A percentile compares a stretch with the other conserved stretches of the same genome.
Evolutionary conservation across 2,797 vertebrate species (phyloP).

Genomic region (Lindbergichthys nudifrons): DNA sequence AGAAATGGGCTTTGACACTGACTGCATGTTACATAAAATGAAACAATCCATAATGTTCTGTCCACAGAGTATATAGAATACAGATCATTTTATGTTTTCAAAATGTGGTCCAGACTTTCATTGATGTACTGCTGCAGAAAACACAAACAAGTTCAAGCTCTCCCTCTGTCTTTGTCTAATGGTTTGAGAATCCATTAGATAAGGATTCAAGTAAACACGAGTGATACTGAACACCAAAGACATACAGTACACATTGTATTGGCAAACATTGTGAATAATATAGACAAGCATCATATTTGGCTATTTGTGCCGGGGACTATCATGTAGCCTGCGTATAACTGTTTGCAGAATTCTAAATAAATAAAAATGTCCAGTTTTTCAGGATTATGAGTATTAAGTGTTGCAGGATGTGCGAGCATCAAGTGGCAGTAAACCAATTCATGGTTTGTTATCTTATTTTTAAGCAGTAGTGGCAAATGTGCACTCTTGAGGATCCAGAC

Average conservation of each 20-base stretch:
- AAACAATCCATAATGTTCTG: slow-evolving; percentile 32
- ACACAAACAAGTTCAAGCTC: not conserved
- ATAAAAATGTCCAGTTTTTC: no score
- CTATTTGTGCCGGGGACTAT: not conserved
- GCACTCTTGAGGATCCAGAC: not conserved
- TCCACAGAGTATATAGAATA: slow-evolving; percentile 8
- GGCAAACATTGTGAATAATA: not conserved
- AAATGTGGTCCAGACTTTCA: not conserved
- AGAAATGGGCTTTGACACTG: slow-evolving; percentile 8
- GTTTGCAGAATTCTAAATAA: not conserved
- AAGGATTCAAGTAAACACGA: not conserved
- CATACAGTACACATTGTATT: not conserved
- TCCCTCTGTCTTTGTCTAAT: not conserved
- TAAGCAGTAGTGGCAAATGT: not conserved
- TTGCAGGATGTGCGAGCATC: not conserved
- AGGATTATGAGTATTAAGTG: no score
- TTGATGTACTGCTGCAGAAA: not conserved
- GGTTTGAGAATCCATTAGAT: slow-evolving; percentile 5
- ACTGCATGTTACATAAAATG: slow-evolving; percentile 4
- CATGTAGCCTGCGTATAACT: not conserved
- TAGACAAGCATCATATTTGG: not conserved
- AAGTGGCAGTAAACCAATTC: not conserved
- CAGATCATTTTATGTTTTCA: no score
- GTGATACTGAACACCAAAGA: not conserved
- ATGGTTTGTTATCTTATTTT: not conserved